Evolutionary conservation across 1,140 invertebrate species (phyloP).

Genomic region (Rhopalosiphum maidis): DNA sequence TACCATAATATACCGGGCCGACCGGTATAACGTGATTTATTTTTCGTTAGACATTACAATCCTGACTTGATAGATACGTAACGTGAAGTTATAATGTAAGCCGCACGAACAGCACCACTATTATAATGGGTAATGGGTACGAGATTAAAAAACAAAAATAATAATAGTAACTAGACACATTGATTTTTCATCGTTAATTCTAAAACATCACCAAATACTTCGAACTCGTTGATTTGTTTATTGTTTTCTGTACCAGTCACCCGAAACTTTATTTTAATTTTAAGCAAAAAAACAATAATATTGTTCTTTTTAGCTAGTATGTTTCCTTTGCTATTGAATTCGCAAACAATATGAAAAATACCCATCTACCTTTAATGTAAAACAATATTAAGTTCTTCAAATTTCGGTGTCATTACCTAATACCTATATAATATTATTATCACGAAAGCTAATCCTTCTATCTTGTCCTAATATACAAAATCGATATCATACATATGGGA

Average conservation of each 20-base stretch:
- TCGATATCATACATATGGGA: too few relatives aligned
- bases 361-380: neutral
- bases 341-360: neutral
- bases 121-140: neutral
- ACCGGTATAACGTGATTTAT: constrained; percentile 8
- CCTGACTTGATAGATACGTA: neutral
- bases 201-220: neutral
- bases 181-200: neutral
- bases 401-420: neutral
- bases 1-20: neutral
- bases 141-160: neutral
- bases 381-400: neutral
- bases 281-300: neutral
- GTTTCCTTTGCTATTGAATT: neutral
- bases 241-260: neutral
- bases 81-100: neutral
- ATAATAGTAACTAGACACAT: neutral
- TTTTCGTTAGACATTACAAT: neutral
- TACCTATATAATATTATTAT: too few relatives aligned
- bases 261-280: neutral
- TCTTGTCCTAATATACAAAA: too few relatives aligned
- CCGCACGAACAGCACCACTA: too few relatives aligned
- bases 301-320: neutral
- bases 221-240: neutral
- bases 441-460: too few relatives aligned